Conservation (phyloP, 35 echinoderm and acorn worm genomes). For the Apostichopus californicus region DNA sequence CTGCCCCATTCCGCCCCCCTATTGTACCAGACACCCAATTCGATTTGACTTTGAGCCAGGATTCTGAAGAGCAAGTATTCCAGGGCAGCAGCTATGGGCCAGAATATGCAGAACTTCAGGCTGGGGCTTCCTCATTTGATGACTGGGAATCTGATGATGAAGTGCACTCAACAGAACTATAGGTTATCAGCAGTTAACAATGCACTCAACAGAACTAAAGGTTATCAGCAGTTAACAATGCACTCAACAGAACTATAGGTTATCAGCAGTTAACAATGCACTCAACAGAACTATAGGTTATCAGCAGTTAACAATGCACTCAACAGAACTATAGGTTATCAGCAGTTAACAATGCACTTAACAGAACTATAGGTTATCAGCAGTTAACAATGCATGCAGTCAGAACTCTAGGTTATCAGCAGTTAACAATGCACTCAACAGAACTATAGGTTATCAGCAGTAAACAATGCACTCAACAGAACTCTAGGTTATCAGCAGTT, state of each 20-base stretch:
- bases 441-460: too few relatives aligned
- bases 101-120: neutral
- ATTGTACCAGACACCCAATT: neutral
- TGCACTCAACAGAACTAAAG: neutral
- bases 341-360: too few relatives aligned
- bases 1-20: neutral
- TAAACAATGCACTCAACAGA: too few relatives aligned
- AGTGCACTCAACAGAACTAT: slow-evolving; percentile 9
- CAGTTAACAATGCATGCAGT: too few relatives aligned
- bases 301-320: too few relatives aligned
- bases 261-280: too few relatives aligned
- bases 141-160: slow-evolving; percentile 10
- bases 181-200: too few relatives aligned
- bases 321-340: neutral
- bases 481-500: too few relatives aligned
- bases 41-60: neutral
- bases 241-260: neutral
- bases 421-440: too few relatives aligned
- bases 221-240: neutral
- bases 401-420: too few relatives aligned
- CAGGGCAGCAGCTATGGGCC: neutral
- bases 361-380: too few relatives aligned
- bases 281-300: too few relatives aligned
- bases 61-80: neutral
- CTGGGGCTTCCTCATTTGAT: neutral